A percentile compares a stretch with the other conserved stretches of the same genome.
phyloP scores from a whole-genome alignment of 2,888 invertebrate species.

The Diarsia mendica region DNA sequence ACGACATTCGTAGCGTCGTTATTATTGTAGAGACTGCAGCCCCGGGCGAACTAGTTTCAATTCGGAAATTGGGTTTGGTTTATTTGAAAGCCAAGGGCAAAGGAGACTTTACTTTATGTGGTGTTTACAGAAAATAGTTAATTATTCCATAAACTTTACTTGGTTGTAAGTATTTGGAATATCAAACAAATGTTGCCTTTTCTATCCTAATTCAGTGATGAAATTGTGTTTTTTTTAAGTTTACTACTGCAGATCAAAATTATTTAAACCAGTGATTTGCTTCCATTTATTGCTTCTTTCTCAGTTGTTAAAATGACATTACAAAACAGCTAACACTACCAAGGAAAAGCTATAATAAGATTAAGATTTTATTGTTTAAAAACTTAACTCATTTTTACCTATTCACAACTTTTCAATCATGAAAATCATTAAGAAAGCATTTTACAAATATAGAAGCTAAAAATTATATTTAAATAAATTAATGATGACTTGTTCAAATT shows the following conservation, averaged over 20 bases:
- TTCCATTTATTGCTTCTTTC: constrained; percentile 8
- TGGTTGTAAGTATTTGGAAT: constrained; percentile 15
- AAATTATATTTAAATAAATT: constrained; percentile 45
- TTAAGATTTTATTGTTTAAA: constrained; percentile 13
- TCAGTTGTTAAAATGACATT: neutral
- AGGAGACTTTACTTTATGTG: too few relatives aligned
- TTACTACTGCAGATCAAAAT: constrained; percentile 45
- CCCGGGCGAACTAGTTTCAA: neutral
- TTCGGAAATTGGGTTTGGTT: neutral
- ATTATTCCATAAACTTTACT: constrained; percentile 20
- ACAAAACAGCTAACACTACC: neutral
- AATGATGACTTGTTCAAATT: constrained; percentile 19
- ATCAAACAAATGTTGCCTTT: constrained; percentile 4
- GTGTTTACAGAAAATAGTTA: neutral
- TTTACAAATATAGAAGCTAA: constrained; percentile 5
- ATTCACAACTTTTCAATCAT: constrained; percentile 35
- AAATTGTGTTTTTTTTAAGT: constrained; percentile 10
- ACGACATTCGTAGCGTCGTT: too few relatives aligned
- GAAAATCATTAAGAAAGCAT: constrained; percentile 3
- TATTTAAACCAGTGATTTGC: constrained; percentile 44
- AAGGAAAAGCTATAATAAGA: constrained; percentile 21
- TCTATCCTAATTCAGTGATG: constrained; percentile 11
- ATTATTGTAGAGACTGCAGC: too few relatives aligned
- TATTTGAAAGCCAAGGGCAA: too few relatives aligned
- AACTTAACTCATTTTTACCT: constrained; percentile 14